Evolutionary conservation across 2,113 vertebrate species (phyloP).

Genomic region (Mungos mungo): DNA sequence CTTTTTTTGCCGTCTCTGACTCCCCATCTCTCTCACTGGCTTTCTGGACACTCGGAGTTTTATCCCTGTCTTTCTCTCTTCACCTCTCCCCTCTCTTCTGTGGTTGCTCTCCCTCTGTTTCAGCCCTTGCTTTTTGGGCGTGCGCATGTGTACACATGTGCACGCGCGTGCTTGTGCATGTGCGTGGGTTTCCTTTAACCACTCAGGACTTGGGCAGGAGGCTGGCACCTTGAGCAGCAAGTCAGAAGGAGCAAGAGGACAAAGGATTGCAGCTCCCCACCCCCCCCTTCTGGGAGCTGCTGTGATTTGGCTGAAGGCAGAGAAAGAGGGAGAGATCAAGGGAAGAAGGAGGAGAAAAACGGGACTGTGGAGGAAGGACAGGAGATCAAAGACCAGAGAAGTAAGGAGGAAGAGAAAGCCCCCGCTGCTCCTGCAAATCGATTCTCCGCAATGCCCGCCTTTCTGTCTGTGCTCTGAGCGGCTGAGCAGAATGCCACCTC

Average conservation of each 20-base stretch:
- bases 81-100: neutral
- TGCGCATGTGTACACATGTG: neutral
- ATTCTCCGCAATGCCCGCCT: constrained; percentile 62
- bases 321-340: constrained; percentile 49
- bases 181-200: neutral
- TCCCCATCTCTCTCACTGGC: constrained; percentile 36
- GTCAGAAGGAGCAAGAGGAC: constrained; percentile 22
- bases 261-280: neutral
- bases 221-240: neutral
- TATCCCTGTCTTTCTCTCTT: neutral
- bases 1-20: constrained; percentile 46
- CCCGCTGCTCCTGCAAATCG: constrained; percentile 77
- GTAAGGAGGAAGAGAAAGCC: constrained; percentile 74
- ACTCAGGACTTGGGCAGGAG: neutral
- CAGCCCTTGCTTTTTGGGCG: neutral
- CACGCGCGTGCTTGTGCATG: neutral
- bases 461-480: constrained; percentile 66
- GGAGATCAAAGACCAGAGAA: constrained; percentile 75
- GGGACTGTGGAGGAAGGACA: constrained; percentile 43
- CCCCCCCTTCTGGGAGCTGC: neutral
- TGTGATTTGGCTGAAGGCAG: constrained; percentile 27
- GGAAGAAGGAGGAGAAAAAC: constrained; percentile 6
- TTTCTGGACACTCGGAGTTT: constrained; percentile 21
- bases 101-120: neutral
- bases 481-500: constrained; percentile 71